phyloP scores from a whole-genome alignment of 2,113 vertebrate genomes.

The Hippocampus zosterae region DNA sequence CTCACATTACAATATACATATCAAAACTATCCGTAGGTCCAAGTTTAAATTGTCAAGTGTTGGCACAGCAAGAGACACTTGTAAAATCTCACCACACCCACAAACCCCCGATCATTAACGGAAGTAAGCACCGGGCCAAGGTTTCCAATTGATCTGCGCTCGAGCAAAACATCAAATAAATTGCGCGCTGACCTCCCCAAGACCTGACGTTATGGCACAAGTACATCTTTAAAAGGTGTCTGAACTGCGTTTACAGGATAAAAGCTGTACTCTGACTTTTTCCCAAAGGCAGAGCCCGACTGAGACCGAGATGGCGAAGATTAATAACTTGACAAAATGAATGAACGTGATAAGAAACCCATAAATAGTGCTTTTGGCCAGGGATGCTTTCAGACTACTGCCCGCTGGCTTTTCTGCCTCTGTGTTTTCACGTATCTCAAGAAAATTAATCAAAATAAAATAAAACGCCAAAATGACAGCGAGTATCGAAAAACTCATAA shows the following conservation, averaged over 20 bases:
- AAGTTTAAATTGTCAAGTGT: slow-evolving; percentile 24
- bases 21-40: slow-evolving; percentile 25
- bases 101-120: slow-evolving; percentile 39
- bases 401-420: too few relatives aligned
- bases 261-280: slow-evolving; percentile 9
- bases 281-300: not conserved
- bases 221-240: slow-evolving; percentile 38
- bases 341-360: not conserved
- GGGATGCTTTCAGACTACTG: too few relatives aligned
- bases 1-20: slow-evolving; percentile 38
- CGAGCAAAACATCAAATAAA: slow-evolving; percentile 44
- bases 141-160: slow-evolving; percentile 35
- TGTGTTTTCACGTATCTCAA: too few relatives aligned
- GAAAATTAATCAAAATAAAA: too few relatives aligned
- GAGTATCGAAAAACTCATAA: too few relatives aligned
- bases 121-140: slow-evolving; percentile 23
- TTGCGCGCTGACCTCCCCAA: slow-evolving; percentile 40
- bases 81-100: not conserved
- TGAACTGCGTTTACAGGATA: slow-evolving; percentile 27
- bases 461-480: too few relatives aligned
- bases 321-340: not conserved
- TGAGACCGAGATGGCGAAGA: not conserved
- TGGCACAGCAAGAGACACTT: slow-evolving; percentile 23
- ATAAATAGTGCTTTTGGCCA: too few relatives aligned
- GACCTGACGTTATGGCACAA: slow-evolving; percentile 28